Percentiles rank a stretch among this genome's conserved stretches.
These are phyloP conservation scores for Troides helena DNA, from an alignment of 2,888 invertebrate genomes.

Conservation along the genomic window DNA sequence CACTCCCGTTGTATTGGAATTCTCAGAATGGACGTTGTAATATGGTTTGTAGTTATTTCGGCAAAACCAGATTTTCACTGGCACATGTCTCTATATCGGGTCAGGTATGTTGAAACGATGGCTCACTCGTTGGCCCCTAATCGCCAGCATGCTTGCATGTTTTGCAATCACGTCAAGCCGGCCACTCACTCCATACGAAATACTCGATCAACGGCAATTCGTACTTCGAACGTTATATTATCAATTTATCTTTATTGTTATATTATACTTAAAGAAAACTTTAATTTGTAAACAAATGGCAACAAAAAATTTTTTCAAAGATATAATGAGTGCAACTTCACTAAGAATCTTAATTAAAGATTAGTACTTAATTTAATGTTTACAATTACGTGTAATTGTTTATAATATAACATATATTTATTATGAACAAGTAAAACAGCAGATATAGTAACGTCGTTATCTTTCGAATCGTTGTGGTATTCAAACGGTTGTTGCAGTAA, in stretches of 20 bases:
- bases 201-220: conserved; percentile 56
- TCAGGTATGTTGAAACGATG: conserved; percentile 72
- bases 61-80: conserved; percentile 51
- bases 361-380: background rate
- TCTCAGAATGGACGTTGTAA: conserved; percentile 1
- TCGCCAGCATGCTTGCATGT: conserved; percentile 67
- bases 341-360: background rate
- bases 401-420: background rate
- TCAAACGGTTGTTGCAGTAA: conserved; percentile 35
- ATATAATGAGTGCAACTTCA: background rate
- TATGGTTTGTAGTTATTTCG: conserved; percentile 20
- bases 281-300: background rate
- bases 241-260: conserved; percentile 34
- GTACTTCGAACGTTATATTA: conserved; percentile 38
- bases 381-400: background rate
- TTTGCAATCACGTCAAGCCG: conserved; percentile 67
- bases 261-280: background rate
- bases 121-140: conserved; percentile 68
- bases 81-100: conserved; percentile 51
- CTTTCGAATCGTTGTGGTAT: conserved; percentile 5
- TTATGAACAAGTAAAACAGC: background rate
- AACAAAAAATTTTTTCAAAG: background rate
- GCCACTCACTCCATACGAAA: conserved; percentile 72
- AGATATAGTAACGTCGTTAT: conserved; percentile 2
- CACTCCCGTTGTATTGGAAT: background rate